phyloP scores from a whole-genome alignment of 2,888 invertebrate genomes.

The Elmis aenea region DNA sequence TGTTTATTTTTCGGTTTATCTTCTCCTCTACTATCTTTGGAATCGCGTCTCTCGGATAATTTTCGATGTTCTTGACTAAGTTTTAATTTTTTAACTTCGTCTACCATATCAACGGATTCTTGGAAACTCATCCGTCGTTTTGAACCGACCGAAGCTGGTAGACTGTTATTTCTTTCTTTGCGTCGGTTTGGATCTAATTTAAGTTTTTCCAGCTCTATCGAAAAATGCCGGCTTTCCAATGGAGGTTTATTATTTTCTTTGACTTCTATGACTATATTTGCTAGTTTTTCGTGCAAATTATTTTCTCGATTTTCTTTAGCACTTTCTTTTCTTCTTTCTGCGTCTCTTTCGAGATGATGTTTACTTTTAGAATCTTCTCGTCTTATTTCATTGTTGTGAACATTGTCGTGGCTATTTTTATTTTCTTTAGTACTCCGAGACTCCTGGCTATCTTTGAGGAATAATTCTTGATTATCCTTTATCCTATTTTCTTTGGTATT shows the following conservation, averaged over 20 bases:
- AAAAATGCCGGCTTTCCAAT: slow-evolving; percentile 46
- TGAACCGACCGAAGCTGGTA: slow-evolving; percentile 59
- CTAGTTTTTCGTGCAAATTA: slow-evolving; percentile 51
- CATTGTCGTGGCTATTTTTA: slow-evolving; percentile 45
- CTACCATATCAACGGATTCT: slow-evolving; percentile 56
- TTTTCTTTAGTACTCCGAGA: slow-evolving; percentile 31
- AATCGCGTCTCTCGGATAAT: slow-evolving; percentile 60
- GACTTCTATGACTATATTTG: slow-evolving; percentile 32
- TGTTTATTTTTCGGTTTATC: slow-evolving; percentile 51
- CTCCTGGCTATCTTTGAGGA: slow-evolving; percentile 27
- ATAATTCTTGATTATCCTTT: slow-evolving; percentile 24
- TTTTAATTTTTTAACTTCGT: slow-evolving; percentile 61
- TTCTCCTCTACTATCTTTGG: slow-evolving; percentile 54
- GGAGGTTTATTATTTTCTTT: slow-evolving; percentile 34
- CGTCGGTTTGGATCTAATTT: slow-evolving; percentile 46
- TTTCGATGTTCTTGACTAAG: slow-evolving; percentile 49
- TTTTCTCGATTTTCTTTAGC: slow-evolving; percentile 50
- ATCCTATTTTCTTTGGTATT: slow-evolving; percentile 49
- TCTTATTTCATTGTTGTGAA: slow-evolving; percentile 27
- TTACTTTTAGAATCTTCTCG: slow-evolving; percentile 32
- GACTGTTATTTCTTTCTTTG: slow-evolving; percentile 59
- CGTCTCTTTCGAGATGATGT: slow-evolving; percentile 44
- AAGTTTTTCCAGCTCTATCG: slow-evolving; percentile 48
- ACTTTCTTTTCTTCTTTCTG: slow-evolving; percentile 45
- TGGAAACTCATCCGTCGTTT: slow-evolving; percentile 78